Evolutionary conservation across 1,140 invertebrate genomes (phyloP).

Genomic region (Leptopilina boulardi): DNA sequence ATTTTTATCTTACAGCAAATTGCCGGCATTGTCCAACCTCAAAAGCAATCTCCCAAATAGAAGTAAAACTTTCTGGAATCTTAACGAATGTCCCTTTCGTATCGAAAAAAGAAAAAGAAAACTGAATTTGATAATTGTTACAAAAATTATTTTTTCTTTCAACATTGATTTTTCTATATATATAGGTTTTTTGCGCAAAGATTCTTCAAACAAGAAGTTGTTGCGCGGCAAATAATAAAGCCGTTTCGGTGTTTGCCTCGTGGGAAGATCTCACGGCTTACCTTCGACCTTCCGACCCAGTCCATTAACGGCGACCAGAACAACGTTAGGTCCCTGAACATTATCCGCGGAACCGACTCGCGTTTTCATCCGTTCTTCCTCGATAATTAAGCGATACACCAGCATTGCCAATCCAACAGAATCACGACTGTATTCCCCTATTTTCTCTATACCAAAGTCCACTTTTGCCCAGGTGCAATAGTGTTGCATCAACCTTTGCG

Average conservation of each 20-base stretch:
- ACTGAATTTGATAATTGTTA: no score
- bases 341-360: slow-evolving; percentile 51
- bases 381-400: slow-evolving; percentile 65
- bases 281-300: slow-evolving; percentile 66
- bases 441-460: slow-evolving; percentile 35
- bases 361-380: slow-evolving; percentile 59
- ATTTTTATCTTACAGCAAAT: slow-evolving; percentile 62
- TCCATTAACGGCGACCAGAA: slow-evolving; percentile 62
- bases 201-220: slow-evolving; percentile 48
- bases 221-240: slow-evolving; percentile 62
- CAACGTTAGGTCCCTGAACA: slow-evolving; percentile 55
- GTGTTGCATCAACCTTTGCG: slow-evolving; percentile 35
- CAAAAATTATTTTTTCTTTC: no score
- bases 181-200: slow-evolving; percentile 3
- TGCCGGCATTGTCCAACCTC: slow-evolving; percentile 55
- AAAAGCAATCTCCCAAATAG: slow-evolving; percentile 5
- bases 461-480: slow-evolving; percentile 46
- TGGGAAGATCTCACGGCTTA: slow-evolving; percentile 72
- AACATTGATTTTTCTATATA: neutral
- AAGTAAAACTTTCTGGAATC: slow-evolving; percentile 38
- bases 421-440: slow-evolving; percentile 48
- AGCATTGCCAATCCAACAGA: slow-evolving; percentile 40
- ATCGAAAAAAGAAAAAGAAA: neutral
- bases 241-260: slow-evolving; percentile 61
- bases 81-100: neutral